Evolutionary conservation across 2,888 invertebrate species (phyloP).

Genomic region (Lasius platythorax): DNA sequence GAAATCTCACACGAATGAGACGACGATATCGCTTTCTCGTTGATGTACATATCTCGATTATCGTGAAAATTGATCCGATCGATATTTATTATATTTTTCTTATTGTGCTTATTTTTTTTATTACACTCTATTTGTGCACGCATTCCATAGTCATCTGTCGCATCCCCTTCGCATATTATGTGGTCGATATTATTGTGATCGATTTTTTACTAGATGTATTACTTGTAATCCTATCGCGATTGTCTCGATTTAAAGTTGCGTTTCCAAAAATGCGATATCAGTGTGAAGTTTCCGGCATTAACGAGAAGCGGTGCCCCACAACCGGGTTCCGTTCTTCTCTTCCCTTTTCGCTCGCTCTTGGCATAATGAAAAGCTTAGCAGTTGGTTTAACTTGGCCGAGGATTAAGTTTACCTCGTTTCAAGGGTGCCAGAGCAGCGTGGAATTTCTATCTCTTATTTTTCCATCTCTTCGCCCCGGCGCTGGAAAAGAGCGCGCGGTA

Average conservation of each 20-base stretch:
- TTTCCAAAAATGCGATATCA: constrained; percentile 27
- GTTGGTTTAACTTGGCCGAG: constrained; percentile 78
- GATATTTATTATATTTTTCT: background rate
- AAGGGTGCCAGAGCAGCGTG: constrained; percentile 74
- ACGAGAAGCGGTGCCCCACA: constrained; percentile 33
- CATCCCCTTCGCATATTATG: background rate
- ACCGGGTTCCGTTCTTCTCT: constrained; percentile 48
- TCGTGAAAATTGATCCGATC: constrained; percentile 23
- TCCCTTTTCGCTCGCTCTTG: constrained; percentile 64
- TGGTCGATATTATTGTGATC: background rate
- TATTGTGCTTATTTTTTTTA: background rate
- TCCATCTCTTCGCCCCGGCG: constrained; percentile 72
- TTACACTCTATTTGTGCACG: background rate
- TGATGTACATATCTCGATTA: background rate
- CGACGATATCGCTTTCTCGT: constrained; percentile 15
- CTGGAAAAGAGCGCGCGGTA: constrained; percentile 71
- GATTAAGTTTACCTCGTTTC: constrained; percentile 80
- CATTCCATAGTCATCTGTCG: background rate
- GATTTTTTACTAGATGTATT: background rate
- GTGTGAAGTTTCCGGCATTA: constrained; percentile 44
- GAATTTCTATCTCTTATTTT: constrained; percentile 80
- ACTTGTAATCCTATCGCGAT: background rate
- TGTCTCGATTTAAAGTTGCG: background rate
- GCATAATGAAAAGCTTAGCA: constrained; percentile 79
- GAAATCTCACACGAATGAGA: constrained; percentile 42